A percentile compares a stretch with the other conserved stretches of the same genome.
Conservation (phyloP, 2,888 invertebrate species). For the Anagyrus pseudococci region DNA sequence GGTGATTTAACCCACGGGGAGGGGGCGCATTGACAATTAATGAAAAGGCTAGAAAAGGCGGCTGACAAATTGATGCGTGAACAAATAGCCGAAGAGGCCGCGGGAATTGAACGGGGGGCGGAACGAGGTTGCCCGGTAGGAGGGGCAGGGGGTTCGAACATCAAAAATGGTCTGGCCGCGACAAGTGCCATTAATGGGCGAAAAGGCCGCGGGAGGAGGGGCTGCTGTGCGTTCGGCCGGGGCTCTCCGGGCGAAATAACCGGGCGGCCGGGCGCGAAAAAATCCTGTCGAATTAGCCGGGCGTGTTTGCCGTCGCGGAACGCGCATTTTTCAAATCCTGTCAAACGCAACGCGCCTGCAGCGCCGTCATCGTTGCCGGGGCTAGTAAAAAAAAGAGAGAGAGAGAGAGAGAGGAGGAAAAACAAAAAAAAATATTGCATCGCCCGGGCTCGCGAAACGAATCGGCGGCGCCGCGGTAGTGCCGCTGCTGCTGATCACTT, state of each 20-base stretch:
- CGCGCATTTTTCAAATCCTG: conserved; percentile 48
- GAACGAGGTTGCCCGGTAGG: too few relatives aligned
- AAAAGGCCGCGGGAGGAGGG: neutral
- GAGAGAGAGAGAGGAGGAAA: too few relatives aligned
- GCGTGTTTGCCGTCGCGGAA: conserved; percentile 23
- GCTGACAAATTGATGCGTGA: neutral
- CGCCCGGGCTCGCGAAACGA: neutral
- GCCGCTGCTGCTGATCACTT: conserved; percentile 21
- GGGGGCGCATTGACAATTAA: too few relatives aligned
- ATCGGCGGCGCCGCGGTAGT: neutral
- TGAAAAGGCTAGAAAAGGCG: too few relatives aligned
- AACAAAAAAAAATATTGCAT: conserved; percentile 31
- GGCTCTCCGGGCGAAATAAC: neutral
- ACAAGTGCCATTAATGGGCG: conserved; percentile 11
- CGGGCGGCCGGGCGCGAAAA: conserved; percentile 4
- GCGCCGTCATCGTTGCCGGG: too few relatives aligned
- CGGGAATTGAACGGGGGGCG: neutral
- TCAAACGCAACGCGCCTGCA: conserved; percentile 45
- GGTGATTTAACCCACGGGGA: too few relatives aligned
- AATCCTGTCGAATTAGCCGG: conserved; percentile 19
- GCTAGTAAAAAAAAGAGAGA: too few relatives aligned
- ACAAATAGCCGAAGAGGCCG: neutral
- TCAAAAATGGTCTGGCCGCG: conserved; percentile 14
- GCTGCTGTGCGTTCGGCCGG: neutral
- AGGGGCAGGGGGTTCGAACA: too few relatives aligned